These are phyloP conservation scores for Entelurus aequoreus DNA, from an alignment of 2,113 vertebrate species.

Conservation along the genomic window DNA sequence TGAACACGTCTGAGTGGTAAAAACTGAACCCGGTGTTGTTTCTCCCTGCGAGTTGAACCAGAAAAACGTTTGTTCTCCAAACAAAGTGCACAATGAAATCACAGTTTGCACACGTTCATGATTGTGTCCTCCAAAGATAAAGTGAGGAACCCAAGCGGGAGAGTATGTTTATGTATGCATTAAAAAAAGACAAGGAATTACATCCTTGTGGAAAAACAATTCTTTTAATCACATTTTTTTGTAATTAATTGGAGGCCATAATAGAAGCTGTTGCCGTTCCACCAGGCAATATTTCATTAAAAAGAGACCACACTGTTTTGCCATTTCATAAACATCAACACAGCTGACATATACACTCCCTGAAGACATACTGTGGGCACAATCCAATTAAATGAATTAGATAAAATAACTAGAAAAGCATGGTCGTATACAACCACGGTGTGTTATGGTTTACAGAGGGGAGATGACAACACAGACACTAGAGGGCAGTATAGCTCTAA, in stretches of 20 bases:
- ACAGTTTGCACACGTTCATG: background rate
- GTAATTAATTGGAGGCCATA: constrained; percentile 65
- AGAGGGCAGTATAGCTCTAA: too few relatives aligned
- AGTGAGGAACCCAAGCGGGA: constrained; percentile 16
- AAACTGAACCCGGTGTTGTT: constrained; percentile 3
- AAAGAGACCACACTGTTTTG: constrained; percentile 13
- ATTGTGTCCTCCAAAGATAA: constrained; percentile 15
- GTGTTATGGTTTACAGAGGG: too few relatives aligned
- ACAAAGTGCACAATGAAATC: constrained; percentile 1
- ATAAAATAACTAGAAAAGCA: too few relatives aligned
- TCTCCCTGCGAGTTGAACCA: background rate
- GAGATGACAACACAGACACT: too few relatives aligned
- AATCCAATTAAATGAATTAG: too few relatives aligned
- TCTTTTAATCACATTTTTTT: constrained; percentile 66
- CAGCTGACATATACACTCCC: too few relatives aligned
- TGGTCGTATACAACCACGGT: too few relatives aligned
- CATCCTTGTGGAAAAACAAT: constrained; percentile 48
- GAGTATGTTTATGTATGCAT: constrained; percentile 46
- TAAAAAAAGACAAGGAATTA: constrained; percentile 45
- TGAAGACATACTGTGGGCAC: too few relatives aligned
- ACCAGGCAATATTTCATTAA: constrained; percentile 41
- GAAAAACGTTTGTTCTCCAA: background rate
- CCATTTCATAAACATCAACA: too few relatives aligned
- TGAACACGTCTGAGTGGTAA: constrained; percentile 28
- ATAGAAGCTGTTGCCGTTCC: constrained; percentile 49